These are phyloP conservation scores for Trissolcus japonicus DNA, from an alignment of 2,888 invertebrate genomes.

Conservation along the genomic window DNA sequence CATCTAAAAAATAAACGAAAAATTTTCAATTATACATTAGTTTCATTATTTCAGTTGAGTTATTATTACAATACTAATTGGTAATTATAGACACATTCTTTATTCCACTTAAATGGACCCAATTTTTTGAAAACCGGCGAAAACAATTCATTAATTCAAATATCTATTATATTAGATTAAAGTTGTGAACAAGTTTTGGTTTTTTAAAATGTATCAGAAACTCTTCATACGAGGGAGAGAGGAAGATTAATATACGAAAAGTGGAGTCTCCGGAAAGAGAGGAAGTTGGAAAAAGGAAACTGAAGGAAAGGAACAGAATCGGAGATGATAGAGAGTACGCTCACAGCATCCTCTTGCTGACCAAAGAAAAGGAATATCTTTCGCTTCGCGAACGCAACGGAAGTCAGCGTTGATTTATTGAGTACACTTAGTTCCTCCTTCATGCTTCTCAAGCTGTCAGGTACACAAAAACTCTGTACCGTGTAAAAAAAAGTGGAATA, in stretches of 20 bases:
- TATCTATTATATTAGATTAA: too few relatives aligned
- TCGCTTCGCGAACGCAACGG: constrained; percentile 58
- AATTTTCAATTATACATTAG: neutral
- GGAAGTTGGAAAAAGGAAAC: constrained; percentile 38
- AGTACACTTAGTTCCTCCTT: constrained; percentile 55
- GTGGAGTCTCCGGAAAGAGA: constrained; percentile 13
- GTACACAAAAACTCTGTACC: constrained; percentile 41
- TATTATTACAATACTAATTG: neutral
- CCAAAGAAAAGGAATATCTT: constrained; percentile 65
- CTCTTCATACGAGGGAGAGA: constrained; percentile 11
- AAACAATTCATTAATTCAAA: too few relatives aligned
- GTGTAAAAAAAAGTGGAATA: constrained; percentile 28
- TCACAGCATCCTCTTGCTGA: constrained; percentile 55
- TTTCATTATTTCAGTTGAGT: neutral
- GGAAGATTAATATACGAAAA: constrained; percentile 31
- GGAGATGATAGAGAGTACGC: constrained; percentile 61
- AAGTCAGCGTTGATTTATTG: constrained; percentile 63
- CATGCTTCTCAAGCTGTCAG: constrained; percentile 48
- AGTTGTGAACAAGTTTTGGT: too few relatives aligned
- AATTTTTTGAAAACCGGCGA: neutral
- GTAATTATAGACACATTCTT: neutral
- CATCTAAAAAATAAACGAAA: constrained; percentile 77
- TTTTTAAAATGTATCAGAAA: constrained; percentile 1
- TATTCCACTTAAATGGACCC: neutral
- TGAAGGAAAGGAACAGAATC: constrained; percentile 57